Evolutionary conservation across 1,140 invertebrate species (phyloP), one percentile per base, ranked within the genome.

Genomic region (Ctenoplectra terminalis): DNA sequence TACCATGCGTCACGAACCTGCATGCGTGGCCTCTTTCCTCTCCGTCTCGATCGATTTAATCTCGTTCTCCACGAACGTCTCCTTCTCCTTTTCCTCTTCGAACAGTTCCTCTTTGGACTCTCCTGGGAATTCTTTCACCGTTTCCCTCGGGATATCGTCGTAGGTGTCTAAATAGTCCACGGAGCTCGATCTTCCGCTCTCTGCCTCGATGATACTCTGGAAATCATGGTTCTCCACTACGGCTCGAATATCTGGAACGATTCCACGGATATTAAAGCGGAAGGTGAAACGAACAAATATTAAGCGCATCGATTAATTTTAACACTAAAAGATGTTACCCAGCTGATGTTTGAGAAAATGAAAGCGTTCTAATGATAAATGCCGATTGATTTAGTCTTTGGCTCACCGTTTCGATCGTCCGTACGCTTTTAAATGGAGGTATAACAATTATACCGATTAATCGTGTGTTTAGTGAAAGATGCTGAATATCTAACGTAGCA

Each of bases 1-100:
- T 82, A 82, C 43, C 50, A n/a, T 73, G 37, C 60, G 13, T 87
- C 84, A 79, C 86, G 56, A 67, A 90, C 91, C 91, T 91, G 86
- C 82, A 83, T 88, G 85, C 34, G 76, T 63, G 83, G 67, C 83
- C 81, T 89, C 84, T 58, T 79, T 71, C 29, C 73, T 89, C 87
- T 81, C 87, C 61, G 56, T 83, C 72, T 76, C 73, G 75, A 76
- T 82, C 74, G 78, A 63, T 86, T 69, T 81, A 43, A 54, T 81
- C 76, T 60, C 34, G 29, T 54, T 37, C 48, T 75, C 61, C 52
- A 48, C 46, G 5, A 54, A 48, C 40, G 64, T 26, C 63, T 58
- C 77, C 1, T 70, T 50, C 34, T 52, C 67, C 31, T 60, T 40
- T 15, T 63, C 23, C 56, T 75, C 34, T 31, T 46, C 37, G 31